Evolutionary conservation across 2,888 invertebrate species (phyloP).

Genomic region (Thelaira solivaga): DNA sequence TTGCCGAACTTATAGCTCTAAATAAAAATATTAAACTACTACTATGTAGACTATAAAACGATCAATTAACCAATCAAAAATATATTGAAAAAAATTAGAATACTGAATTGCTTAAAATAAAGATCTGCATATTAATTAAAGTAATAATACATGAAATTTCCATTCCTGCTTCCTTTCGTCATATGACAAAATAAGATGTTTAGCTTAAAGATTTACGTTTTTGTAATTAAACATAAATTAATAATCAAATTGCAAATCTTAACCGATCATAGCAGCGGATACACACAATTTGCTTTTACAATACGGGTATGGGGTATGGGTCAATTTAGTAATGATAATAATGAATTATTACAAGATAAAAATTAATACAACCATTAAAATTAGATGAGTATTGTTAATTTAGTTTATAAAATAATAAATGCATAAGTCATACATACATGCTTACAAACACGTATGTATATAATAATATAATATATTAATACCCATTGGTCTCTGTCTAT

Average conservation of each 20-base stretch:
- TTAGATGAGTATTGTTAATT: constrained; percentile 37
- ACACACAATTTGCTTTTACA: constrained; percentile 3
- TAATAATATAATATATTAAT: constrained; percentile 39
- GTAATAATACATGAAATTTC: background rate
- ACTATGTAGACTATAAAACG: background rate
- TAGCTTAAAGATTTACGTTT: too few relatives aligned
- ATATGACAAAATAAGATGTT: background rate
- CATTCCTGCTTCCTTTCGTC: background rate
- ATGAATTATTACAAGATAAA: background rate
- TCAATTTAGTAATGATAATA: too few relatives aligned
- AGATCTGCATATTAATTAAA: background rate
- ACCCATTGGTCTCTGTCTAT: constrained; percentile 13
- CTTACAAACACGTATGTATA: too few relatives aligned
- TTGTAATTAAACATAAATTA: too few relatives aligned
- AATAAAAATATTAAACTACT: constrained; percentile 30
- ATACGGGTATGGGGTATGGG: too few relatives aligned
- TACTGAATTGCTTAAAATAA: constrained; percentile 36
- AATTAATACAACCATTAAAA: constrained; percentile 42
- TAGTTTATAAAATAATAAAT: constrained; percentile 40
- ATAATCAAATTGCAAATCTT: too few relatives aligned
- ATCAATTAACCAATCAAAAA: constrained; percentile 15
- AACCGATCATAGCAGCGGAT: too few relatives aligned
- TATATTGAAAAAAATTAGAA: constrained; percentile 20
- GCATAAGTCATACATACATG: constrained; percentile 21
- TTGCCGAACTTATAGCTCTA: constrained; percentile 32